phyloP scores from a whole-genome alignment of 2,888 invertebrate genomes.

The Ischnura elegans region DNA sequence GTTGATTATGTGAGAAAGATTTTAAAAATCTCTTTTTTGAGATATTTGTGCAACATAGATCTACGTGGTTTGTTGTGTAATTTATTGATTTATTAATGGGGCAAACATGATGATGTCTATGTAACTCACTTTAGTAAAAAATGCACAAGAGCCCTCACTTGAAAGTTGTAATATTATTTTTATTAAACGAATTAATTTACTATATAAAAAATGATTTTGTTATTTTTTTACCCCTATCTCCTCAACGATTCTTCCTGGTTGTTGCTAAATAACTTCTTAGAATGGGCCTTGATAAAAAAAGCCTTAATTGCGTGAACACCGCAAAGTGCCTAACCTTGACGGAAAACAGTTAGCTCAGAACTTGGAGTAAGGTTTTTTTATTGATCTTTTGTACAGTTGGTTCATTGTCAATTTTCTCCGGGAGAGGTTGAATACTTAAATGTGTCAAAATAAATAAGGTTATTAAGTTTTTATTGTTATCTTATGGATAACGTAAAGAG shows the following conservation, averaged over 20 bases:
- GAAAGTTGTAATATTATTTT: slow-evolving; percentile 62
- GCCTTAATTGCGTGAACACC: not conserved
- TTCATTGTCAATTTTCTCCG: too few relatives aligned
- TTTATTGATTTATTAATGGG: slow-evolving; percentile 41
- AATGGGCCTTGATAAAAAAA: not conserved
- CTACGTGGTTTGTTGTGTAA: slow-evolving; percentile 7
- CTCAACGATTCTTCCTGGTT: not conserved
- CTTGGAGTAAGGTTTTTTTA: too few relatives aligned
- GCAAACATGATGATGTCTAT: slow-evolving; percentile 7
- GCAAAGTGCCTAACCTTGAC: not conserved
- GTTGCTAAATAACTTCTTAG: not conserved
- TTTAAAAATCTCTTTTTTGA: not conserved
- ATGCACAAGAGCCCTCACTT: slow-evolving; percentile 34
- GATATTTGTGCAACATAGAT: not conserved
- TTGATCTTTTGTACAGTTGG: too few relatives aligned
- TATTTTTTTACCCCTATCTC: not conserved
- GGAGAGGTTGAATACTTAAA: too few relatives aligned
- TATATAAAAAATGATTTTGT: not conserved
- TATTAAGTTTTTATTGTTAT: not conserved
- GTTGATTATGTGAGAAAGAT: not conserved
- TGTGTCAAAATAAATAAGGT: not conserved
- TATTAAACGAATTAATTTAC: slow-evolving; percentile 47
- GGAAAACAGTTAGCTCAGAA: not conserved
- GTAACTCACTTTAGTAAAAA: slow-evolving; percentile 43
- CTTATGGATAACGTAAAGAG: too few relatives aligned